Evolutionary conservation across 2,797 vertebrate species (phyloP), one percentile per base, ranked within the genome.

Genomic region (Anniella stebbinsi): DNA sequence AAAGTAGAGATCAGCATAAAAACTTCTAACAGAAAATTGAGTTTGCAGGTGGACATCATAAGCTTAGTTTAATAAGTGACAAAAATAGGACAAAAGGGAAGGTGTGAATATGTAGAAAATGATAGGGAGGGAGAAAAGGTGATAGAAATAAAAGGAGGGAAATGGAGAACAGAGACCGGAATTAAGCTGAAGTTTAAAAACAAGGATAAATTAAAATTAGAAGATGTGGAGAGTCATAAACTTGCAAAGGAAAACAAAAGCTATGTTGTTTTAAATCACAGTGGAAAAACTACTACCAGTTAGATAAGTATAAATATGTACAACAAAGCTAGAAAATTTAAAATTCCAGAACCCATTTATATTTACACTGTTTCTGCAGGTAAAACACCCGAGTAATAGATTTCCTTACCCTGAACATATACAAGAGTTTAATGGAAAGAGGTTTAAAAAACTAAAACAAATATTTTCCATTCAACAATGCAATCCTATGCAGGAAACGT

Each of bases 271-370:
- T 63, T 63, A 23, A 63, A 63, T 63, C 60, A 63, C 18, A 63
- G 4, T 63, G 23, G 94, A 92, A 93, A 96, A 12, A 69, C 28
- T 69, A 95, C 92, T 90, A 95, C 93, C 93, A 95, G 94, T 92
- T 94, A 95, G 91, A 93, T 91, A 95, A 86, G 91, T 89, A 92
- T 54, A 48, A 57, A 66, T 25, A 83, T 93, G 17, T 18, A 63
- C 45, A 92, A 69, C 89, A 83, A 86, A 91, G 82, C 51, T 90
- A 93, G 92, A 28, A 85, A 95, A 94, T 92, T 96, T 89, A 95
- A 91, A 95, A 91, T 94, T 63, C n/a, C 80, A 94, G n/a, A 45
- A 93, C 89, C 89, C 92, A 91, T 82, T 94, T 94, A 41, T 36
- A 38, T 57, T 30, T 70, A 17, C 25, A 38, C 69, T 38, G 12